A percentile compares a stretch with the other conserved stretches of the same genome.
Evolutionary conservation across 2,113 vertebrate genomes (phyloP).

Genomic region (Menura novaehollandiae): DNA sequence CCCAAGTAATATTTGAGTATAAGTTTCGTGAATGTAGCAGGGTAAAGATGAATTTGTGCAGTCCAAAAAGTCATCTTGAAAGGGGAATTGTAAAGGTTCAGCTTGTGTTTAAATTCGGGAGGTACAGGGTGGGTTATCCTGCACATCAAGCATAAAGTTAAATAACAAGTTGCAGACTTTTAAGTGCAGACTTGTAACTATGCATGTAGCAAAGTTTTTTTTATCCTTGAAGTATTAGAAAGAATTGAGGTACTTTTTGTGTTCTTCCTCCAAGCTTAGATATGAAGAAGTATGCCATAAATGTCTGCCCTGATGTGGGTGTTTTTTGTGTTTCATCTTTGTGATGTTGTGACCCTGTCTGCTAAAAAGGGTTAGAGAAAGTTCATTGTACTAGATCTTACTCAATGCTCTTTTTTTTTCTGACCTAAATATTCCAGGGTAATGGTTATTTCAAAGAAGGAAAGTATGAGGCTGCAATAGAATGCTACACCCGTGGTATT

Average conservation of each 20-base stretch:
- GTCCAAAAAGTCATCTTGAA: background rate
- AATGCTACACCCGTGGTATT: slow-evolving; percentile 89
- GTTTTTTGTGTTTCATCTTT: background rate
- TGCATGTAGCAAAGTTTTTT: background rate
- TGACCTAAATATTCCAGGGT: slow-evolving; percentile 73
- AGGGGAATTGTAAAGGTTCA: background rate
- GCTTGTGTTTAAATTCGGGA: background rate
- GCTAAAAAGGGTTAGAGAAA: background rate
- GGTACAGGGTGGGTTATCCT: background rate
- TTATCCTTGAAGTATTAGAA: background rate
- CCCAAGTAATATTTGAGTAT: background rate
- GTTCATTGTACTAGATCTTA: background rate
- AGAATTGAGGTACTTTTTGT: background rate
- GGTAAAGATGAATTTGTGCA: background rate
- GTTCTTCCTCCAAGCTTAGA: background rate
- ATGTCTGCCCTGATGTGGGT: background rate
- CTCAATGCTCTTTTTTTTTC: background rate
- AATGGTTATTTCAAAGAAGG: slow-evolving; percentile 97
- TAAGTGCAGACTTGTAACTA: fast-evolving
- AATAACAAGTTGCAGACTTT: background rate
- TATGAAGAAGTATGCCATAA: background rate
- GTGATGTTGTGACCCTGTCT: background rate
- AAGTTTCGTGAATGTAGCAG: background rate
- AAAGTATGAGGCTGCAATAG: slow-evolving; percentile 87
- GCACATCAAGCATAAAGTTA: background rate